Evolutionary conservation across 2,888 invertebrate species (phyloP).

Genomic region (Agriopis marginaria): DNA sequence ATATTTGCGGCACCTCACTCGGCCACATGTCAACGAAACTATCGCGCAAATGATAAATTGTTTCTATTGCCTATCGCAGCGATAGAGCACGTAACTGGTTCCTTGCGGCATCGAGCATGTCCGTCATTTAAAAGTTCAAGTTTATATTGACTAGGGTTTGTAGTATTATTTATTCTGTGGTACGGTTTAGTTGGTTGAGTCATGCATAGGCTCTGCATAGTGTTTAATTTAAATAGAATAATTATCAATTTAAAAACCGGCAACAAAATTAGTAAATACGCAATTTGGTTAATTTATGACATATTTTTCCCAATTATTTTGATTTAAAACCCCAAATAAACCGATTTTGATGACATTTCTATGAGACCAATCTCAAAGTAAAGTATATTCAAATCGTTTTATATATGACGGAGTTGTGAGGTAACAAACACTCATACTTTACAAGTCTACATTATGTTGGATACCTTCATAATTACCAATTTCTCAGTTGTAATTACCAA

Average conservation of each 20-base stretch:
- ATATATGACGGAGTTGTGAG: too few relatives aligned
- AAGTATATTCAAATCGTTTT: too few relatives aligned
- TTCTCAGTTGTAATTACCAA: neutral
- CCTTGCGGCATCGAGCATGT: conserved; percentile 16
- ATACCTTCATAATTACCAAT: neutral
- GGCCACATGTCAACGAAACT: conserved; percentile 48
- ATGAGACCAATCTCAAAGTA: too few relatives aligned
- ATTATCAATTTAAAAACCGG: too few relatives aligned
- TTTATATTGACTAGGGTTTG: conserved; percentile 9
- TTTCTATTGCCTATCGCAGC: conserved; percentile 38
- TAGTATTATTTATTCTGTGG: too few relatives aligned
- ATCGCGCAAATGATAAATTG: conserved; percentile 55
- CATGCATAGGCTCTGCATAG: neutral
- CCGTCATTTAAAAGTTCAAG: conserved; percentile 27
- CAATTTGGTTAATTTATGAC: too few relatives aligned
- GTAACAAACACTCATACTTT: neutral
- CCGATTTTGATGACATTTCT: too few relatives aligned
- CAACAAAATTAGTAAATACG: too few relatives aligned
- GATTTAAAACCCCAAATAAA: too few relatives aligned
- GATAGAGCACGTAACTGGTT: conserved; percentile 30
- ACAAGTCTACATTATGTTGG: neutral
- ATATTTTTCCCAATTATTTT: too few relatives aligned
- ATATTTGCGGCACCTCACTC: conserved; percentile 46
- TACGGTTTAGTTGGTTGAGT: conserved; percentile 15
- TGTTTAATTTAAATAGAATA: neutral